phyloP scores from a whole-genome alignment of 2,113 vertebrate species.

The Bostrychus sinensis region DNA sequence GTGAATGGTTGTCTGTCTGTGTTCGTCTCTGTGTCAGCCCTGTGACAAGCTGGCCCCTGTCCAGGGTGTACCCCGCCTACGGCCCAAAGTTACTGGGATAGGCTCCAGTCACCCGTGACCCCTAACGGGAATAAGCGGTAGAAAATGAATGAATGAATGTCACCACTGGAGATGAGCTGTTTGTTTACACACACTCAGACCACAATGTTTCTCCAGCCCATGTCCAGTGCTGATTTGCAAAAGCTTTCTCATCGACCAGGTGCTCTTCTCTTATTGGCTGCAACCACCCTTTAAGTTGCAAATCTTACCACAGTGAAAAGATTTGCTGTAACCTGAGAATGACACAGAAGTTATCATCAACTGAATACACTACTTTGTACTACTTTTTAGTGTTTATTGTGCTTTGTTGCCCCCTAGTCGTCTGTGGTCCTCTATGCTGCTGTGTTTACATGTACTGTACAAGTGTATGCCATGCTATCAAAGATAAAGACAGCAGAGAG shows the following conservation, averaged over 20 bases:
- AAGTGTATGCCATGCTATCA: conserved; percentile 6
- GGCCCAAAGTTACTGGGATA: no score
- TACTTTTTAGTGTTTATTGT: conserved; percentile 16
- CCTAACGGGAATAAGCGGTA: no score
- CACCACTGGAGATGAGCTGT: conserved; percentile 21
- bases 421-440: conserved; percentile 34
- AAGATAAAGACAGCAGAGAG: conserved; percentile 6
- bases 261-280: conserved; percentile 40
- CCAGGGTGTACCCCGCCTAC: no score
- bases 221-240: conserved; percentile 25
- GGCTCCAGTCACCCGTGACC: no score
- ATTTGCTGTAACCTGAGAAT: conserved; percentile 6
- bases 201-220: conserved; percentile 7
- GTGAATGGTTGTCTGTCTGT: no score
- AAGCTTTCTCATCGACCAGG: conserved; percentile 43
- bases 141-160: no score
- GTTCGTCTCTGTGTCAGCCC: no score
- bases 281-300: conserved; percentile 34
- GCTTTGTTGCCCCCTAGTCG: background rate
- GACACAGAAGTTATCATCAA: conserved; percentile 22
- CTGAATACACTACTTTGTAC: conserved; percentile 25
- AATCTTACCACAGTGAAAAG: conserved; percentile 13
- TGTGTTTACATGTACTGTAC: conserved; percentile 13
- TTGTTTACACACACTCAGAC: conserved; percentile 15
- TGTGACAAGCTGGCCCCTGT: no score